Evolutionary conservation across 2,797 vertebrate species (phyloP).

Genomic region (Borostomias antarcticus): DNA sequence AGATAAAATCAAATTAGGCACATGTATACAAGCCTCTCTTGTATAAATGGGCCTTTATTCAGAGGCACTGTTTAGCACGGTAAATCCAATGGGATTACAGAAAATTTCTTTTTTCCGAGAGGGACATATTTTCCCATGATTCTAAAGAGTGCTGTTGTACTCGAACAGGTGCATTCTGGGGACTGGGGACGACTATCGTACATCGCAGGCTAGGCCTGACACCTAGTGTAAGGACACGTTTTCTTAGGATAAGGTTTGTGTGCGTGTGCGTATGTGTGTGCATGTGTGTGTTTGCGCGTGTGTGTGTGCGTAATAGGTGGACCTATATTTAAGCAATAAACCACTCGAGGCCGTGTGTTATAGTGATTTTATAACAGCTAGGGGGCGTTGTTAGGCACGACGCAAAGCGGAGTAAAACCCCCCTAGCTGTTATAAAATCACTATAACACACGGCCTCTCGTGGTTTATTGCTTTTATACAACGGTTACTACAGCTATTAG

Average conservation of each 20-base stretch:
- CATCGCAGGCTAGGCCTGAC: not conserved
- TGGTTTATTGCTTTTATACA: too few species aligned
- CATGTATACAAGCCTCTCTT: slow-evolving; percentile 60
- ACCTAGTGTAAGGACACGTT: not conserved
- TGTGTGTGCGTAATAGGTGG: slow-evolving; percentile 3
- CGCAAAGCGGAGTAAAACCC: too few species aligned
- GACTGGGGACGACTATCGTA: not conserved
- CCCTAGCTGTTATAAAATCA: too few species aligned
- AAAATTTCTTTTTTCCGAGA: slow-evolving; percentile 46
- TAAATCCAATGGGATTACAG: slow-evolving; percentile 67
- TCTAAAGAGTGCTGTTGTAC: slow-evolving; percentile 26
- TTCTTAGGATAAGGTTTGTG: not conserved
- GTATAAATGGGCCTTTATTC: too few species aligned
- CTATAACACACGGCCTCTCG: too few species aligned
- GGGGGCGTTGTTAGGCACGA: too few species aligned
- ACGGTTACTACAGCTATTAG: too few species aligned
- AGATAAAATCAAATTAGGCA: slow-evolving; percentile 64
- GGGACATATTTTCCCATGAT: slow-evolving; percentile 59
- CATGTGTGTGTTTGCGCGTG: not conserved
- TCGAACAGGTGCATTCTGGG: slow-evolving; percentile 29
- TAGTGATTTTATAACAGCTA: too few species aligned
- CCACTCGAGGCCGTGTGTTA: too few species aligned
- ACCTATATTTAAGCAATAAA: too few species aligned
- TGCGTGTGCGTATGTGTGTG: not conserved
- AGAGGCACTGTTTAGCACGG: slow-evolving; percentile 57